These are phyloP conservation scores for Ciconia boyciana DNA, from an alignment of 2,113 vertebrate species.

Conservation along the genomic window DNA sequence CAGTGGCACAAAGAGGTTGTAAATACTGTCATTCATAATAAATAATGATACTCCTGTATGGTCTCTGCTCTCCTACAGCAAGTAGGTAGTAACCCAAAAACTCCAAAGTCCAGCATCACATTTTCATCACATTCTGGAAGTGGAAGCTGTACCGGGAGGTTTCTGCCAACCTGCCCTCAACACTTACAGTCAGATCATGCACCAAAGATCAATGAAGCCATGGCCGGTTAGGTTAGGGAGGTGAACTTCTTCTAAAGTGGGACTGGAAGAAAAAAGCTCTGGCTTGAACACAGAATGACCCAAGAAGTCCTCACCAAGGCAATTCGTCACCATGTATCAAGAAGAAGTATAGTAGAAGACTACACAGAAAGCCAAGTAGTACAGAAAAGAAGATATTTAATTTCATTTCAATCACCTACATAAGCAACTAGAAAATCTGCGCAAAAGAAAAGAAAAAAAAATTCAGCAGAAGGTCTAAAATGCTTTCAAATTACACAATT, in stretches of 20 bases:
- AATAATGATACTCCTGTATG: neutral
- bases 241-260: neutral
- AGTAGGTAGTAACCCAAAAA: neutral
- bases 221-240: neutral
- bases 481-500: neutral
- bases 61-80: neutral
- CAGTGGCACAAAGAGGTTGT: neutral
- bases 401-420: neutral
- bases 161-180: neutral
- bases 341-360: neutral
- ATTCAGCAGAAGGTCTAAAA: neutral
- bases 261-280: neutral
- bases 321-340: neutral
- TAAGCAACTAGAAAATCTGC: neutral
- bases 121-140: neutral
- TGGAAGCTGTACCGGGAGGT: rapidly evolving
- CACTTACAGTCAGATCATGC: neutral
- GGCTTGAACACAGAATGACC: neutral
- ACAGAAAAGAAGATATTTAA: neutral
- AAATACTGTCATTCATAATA: neutral
- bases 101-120: too few relatives aligned
- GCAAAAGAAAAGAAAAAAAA: neutral
- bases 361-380: neutral
- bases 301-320: neutral
- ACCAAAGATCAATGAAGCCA: neutral